Evolutionary conservation across 1,140 invertebrate species (phyloP), one percentile per base, ranked within the genome.

Genomic region (Littorina saxatilis): DNA sequence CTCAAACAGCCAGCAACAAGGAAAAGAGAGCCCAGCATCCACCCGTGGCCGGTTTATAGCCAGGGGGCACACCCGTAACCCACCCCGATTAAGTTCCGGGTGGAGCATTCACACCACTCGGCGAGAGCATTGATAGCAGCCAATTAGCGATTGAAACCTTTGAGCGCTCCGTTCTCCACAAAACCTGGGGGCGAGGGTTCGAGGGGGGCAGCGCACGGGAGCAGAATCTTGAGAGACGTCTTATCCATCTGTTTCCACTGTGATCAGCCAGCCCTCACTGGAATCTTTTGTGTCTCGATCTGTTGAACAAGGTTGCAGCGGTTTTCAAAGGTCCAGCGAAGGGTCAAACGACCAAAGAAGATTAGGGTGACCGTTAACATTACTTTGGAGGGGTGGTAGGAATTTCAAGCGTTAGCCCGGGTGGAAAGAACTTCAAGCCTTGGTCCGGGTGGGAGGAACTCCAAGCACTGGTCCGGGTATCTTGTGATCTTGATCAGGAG

Each of bases 121-220:
- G 1, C 3, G 32, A 9, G 9, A 73, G 70, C 27, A 47, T 15
- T 73, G 70, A 73, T 73, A 47, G 40, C n/a, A 23, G 23, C 70
- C 70, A 73, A 73, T 73, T 73, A 73, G 35, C 23, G 43, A 61
- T 7, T n/a, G n/a, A n/a, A n/a, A 7, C 58, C 58, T 29, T 11
- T 23, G 7, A 23, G 7, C 58, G 27, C 5, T 7, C 58, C 20
- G 20, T 9, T 23, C 58, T n/a, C n/a, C n/a, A n/a, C n/a, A n/a
- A 4, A 61, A 23, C 9, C 58, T 23, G 27, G 20, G 27, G 58
- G 7, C 5, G 27, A 29, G 58, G 58, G 20, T 23, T 61, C 5
- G 7, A 23, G 4, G 58, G 5, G 20, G n/a, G n/a, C n/a, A n/a
- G n/a, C n/a, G n/a, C n/a, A n/a, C n/a, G 4, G 58, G 9, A 29